These are phyloP conservation scores for Drosophila parthenogenetica DNA, from an alignment of 2,888 invertebrate genomes.

Conservation along the genomic window DNA sequence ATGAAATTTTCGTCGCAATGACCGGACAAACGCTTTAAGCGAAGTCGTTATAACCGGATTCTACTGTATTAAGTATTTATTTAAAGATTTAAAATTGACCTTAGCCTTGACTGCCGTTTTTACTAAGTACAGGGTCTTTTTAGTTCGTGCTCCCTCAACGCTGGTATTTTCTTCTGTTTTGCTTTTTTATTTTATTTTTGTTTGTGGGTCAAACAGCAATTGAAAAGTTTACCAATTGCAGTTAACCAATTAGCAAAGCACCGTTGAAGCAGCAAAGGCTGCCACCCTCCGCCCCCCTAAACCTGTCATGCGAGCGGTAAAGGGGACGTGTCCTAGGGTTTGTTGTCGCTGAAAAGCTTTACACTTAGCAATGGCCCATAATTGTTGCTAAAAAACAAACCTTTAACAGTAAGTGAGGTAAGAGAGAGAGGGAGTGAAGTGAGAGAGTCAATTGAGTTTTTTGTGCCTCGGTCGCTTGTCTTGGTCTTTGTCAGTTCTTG, in stretches of 20 bases:
- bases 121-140: background rate
- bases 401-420: slow-evolving; percentile 14
- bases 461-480: slow-evolving; percentile 13
- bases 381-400: slow-evolving; percentile 37
- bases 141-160: background rate
- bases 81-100: no score
- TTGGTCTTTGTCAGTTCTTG: slow-evolving; percentile 67
- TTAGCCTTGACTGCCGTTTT: no score
- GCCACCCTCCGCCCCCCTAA: background rate
- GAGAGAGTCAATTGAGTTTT: slow-evolving; percentile 12
- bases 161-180: background rate
- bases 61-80: no score
- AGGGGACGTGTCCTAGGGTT: background rate
- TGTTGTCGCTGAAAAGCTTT: slow-evolving; percentile 33
- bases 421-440: background rate
- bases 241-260: slow-evolving; percentile 67
- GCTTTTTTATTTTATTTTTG: background rate
- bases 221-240: slow-evolving; percentile 70
- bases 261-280: slow-evolving; percentile 8
- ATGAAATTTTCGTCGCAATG: no score
- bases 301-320: background rate
- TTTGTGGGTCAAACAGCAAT: slow-evolving; percentile 69
- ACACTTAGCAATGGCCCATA: slow-evolving; percentile 43
- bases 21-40: no score
- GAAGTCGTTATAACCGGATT: no score